Base-by-base conservation (phyloP, 1,140 invertebrate genomes). In the Rhyzopertha dominica region DNA sequence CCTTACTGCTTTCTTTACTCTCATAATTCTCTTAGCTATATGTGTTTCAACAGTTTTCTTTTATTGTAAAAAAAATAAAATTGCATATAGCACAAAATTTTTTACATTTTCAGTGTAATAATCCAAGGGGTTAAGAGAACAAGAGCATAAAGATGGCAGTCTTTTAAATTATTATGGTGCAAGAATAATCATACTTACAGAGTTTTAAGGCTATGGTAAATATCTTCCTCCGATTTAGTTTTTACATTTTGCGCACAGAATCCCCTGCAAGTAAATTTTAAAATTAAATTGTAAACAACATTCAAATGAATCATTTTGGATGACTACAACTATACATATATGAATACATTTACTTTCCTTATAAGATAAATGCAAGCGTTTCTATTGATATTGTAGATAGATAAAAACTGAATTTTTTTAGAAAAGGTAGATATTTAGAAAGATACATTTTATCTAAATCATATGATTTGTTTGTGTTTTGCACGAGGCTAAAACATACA, bases 141-240 rank as follows among this genome's bases (percentile, higher is more conserved):
- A 32, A n/a, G 30, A 17, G 18, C 5, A 32, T 5, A 17, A 5
- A n/a, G 30, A 32, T 32, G 5, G 30, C 18, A 5, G n/a, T 32
- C 13, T 8, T 32, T n/a, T 32, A 32, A 5, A 17, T 32, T 32
- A 32, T 32, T 32, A 5, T 32, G 13, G 8, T 17, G 30, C 18
- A 14, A 32, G 5, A 8, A n/a, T 13, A 41, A 41, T 10, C 17
- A 35, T 46, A 73, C 79, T 82, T 75, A 82, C 80, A 79, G 76
- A 54, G 75, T 74, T 65, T 85, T 82, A 46, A 90, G 72, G 67
- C 87, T 84, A 67, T 84, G 86, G 66, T 89, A 90, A 53, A 88
- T 85, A 54, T 85, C 84, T 60, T 90, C 85, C 66, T 88, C 83
- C 4, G 84, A 87, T 56, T 77, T 75, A 41, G 79, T 81, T 52